Base-by-base conservation (phyloP, 2,797 vertebrate genomes). In the Gymnopithys bicolor region DNA sequence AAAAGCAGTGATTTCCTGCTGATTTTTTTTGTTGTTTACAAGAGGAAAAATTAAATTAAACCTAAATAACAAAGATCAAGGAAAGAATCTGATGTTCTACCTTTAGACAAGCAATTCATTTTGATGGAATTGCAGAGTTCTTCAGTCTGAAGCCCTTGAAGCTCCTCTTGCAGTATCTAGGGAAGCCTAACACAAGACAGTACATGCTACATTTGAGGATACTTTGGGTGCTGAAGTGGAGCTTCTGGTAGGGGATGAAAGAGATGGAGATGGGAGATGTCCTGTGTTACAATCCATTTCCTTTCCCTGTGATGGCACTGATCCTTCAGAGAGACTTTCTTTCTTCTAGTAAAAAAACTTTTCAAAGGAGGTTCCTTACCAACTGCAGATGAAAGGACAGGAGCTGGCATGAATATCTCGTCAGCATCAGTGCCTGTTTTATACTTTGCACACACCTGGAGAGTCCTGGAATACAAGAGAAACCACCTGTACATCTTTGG, bases 201-300 rank as follows among this genome's bases (percentile, higher is more conserved):
- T 32, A 75, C 87, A 43, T 1, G 62, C 79, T 78, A 51, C 32
- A 49, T 59, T 84, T 5, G 12, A 92, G 69, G 83, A 81, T 53
- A 71, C 23, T 77, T 74, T 25, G 67, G 59, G 67, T 15, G 46
- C 56, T 52, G 32, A 89, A 92, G 85, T 13, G 14, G 48, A 89
- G 84, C n/a, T 85, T 74, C 91, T 94, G 78, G 80, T 92, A 92
- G 41, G 19, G 88, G 75, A 92, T 94, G 79, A 96, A 93, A 96
- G 94, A 92, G 91, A 93, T 92, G 67, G 80, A 88, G 85, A 93
- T 82, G 75, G 24, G 69, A 95, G 88, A 93, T 73, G 83, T 58
- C 69, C 90, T 60, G 41, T 69, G 37, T 63, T 77, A 84, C 27
- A 30, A 93, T 78, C 70, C 56, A 64, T 85, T 90, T 95, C 88